Conservation (phyloP, 2,888 invertebrate species). For the Conus canariensis region DNA sequence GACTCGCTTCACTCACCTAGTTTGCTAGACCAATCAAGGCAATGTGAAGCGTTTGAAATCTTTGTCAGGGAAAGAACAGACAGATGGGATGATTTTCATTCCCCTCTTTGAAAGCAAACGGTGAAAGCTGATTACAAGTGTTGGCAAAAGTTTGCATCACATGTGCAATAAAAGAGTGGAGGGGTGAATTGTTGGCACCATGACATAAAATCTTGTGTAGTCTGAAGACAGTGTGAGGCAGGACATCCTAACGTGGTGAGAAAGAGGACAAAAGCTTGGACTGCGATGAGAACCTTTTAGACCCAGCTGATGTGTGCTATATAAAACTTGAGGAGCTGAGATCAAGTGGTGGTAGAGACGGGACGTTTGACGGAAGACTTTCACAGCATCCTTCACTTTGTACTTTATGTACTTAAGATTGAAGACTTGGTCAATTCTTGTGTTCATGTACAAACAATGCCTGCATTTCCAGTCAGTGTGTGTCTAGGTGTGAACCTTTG, state of each 20-base stretch:
- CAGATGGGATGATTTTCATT: background rate
- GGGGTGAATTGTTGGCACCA: background rate
- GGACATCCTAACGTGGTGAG: no score
- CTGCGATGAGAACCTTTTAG: no score
- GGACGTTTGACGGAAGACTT: background rate
- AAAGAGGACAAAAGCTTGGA: background rate
- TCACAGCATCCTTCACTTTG: background rate
- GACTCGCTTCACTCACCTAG: background rate
- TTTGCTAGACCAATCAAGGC: background rate
- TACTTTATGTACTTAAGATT: background rate
- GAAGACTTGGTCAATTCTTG: background rate
- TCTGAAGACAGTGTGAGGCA: background rate
- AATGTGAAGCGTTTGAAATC: background rate
- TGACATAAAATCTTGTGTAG: background rate
- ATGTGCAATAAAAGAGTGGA: background rate
- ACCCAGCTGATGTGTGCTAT: no score
- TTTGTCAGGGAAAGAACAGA: background rate
- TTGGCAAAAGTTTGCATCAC: background rate
- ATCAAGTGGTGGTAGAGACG: background rate
- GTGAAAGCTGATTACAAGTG: background rate
- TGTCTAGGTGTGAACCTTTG: background rate
- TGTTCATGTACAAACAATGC: conserved; percentile 11
- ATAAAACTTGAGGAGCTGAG: background rate
- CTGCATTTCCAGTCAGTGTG: conserved; percentile 9
- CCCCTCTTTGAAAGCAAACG: background rate